Conservation (phyloP, 1,140 invertebrate species). For the Lasioglossum albipes region DNA sequence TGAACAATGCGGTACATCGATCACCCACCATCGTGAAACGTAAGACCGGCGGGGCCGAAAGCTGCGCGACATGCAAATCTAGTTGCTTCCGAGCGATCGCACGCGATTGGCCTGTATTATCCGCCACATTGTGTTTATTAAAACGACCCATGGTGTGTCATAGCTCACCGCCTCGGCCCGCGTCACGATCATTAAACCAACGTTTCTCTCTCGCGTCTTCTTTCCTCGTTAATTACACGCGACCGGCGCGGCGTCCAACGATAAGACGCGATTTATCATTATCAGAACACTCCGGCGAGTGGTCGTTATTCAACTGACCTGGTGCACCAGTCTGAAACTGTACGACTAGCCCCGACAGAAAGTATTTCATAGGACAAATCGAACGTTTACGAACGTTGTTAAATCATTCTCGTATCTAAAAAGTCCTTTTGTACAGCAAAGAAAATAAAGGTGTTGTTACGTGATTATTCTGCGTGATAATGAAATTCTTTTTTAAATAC, state of each 20-base stretch:
- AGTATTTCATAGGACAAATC: too few relatives aligned
- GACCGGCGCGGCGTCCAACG: conserved; percentile 30
- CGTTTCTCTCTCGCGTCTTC: conserved; percentile 7
- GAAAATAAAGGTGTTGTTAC: too few relatives aligned
- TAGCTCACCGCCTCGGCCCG: conserved; percentile 19
- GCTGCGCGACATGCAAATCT: not conserved
- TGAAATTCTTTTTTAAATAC: too few relatives aligned
- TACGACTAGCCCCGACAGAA: too few relatives aligned
- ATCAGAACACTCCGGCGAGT: conserved; percentile 33
- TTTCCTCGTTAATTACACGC: conserved; percentile 50
- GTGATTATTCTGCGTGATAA: too few relatives aligned
- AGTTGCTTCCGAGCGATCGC: conserved; percentile 4
- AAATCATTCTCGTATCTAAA: too few relatives aligned
- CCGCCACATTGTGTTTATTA: conserved; percentile 44
- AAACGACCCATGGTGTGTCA: conserved; percentile 47
- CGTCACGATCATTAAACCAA: conserved; percentile 42
- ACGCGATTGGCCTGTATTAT: conserved; percentile 27
- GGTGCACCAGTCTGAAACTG: not conserved
- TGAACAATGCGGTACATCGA: not conserved
- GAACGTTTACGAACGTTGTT: too few relatives aligned
- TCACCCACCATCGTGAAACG: not conserved
- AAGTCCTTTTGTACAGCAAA: not conserved
- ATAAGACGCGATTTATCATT: conserved; percentile 55
- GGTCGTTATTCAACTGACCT: conserved; percentile 51
- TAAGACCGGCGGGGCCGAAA: not conserved